These are phyloP conservation scores for Megathymus violae DNA, from an alignment of 1,140 invertebrate species.

Conservation along the genomic window DNA sequence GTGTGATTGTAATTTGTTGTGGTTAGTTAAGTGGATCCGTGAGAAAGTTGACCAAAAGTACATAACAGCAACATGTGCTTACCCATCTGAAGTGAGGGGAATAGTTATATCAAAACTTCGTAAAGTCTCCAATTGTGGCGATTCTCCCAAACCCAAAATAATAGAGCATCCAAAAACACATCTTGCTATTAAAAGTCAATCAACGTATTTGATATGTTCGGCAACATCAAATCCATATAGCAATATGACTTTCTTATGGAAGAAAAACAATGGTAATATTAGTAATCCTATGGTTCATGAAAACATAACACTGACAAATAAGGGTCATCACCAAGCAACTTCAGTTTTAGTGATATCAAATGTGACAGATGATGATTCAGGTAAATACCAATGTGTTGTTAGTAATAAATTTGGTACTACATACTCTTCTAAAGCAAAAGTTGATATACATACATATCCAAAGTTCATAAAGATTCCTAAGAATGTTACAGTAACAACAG, in stretches of 20 bases:
- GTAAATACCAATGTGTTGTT: slow-evolving; percentile 96
- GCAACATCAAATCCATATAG: slow-evolving; percentile 86
- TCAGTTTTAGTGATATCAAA: slow-evolving; percentile 89
- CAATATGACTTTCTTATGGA: slow-evolving; percentile 93
- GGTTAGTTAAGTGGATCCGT: slow-evolving; percentile 90
- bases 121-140: slow-evolving; percentile 89
- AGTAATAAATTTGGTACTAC: slow-evolving; percentile 95
- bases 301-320: slow-evolving; percentile 71
- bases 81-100: slow-evolving; percentile 89
- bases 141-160: slow-evolving; percentile 94
- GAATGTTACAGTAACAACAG: slow-evolving; percentile 93
- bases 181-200: slow-evolving; percentile 92
- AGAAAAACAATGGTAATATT: slow-evolving; percentile 93
- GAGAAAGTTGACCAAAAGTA: slow-evolving; percentile 76
- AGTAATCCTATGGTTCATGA: slow-evolving; percentile 75
- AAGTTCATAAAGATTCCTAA: slow-evolving; percentile 93
- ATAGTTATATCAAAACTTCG: slow-evolving; percentile 87
- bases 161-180: slow-evolving; percentile 91
- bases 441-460: slow-evolving; percentile 94
- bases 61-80: slow-evolving; percentile 88
- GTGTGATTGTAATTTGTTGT: slow-evolving; percentile 92
- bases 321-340: slow-evolving; percentile 84
- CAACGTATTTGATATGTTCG: slow-evolving; percentile 91
- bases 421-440: slow-evolving; percentile 93
- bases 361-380: slow-evolving; percentile 90